A percentile compares a stretch with the other conserved stretches of the same genome.
Evolutionary conservation across 2,888 invertebrate genomes (phyloP).

Genomic region (Troglohyphantes excavatus): DNA sequence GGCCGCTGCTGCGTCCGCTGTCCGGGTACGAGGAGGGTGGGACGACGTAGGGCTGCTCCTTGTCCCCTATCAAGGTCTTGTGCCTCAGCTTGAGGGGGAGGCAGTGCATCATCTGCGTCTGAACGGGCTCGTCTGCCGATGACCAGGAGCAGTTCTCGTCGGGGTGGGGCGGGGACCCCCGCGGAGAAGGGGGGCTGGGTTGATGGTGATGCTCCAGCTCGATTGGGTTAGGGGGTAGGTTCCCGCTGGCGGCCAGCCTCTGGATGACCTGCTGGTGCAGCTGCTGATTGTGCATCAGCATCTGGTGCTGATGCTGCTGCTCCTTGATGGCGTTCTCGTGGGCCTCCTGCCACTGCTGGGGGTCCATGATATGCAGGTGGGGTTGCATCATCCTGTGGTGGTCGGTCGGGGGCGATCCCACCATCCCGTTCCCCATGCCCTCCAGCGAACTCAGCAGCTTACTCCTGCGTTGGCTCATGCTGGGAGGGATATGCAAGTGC

Average conservation of each 20-base stretch:
- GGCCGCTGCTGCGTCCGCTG: constrained; percentile 86
- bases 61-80: constrained; percentile 93
- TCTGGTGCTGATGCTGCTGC: constrained; percentile 36
- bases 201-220: constrained; percentile 83
- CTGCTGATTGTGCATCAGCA: constrained; percentile 40
- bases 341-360: constrained; percentile 69
- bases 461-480: constrained; percentile 53
- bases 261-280: constrained; percentile 68
- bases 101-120: constrained; percentile 85
- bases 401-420: constrained; percentile 46
- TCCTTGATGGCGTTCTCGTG: constrained; percentile 63
- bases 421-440: constrained; percentile 2
- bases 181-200: constrained; percentile 81
- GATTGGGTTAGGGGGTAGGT: constrained; percentile 2
- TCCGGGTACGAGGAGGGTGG: constrained; percentile 89
- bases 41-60: constrained; percentile 84
- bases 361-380: constrained; percentile 66
- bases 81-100: constrained; percentile 95
- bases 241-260: constrained; percentile 31
- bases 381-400: constrained; percentile 57
- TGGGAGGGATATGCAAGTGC: constrained; percentile 83
- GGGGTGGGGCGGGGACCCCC: constrained; percentile 84
- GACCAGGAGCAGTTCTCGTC: constrained; percentile 80
- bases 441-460: constrained; percentile 77
- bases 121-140: constrained; percentile 74